Evolutionary conservation across 2,797 vertebrate species (phyloP).

Genomic region (Numenius phaeopus): DNA sequence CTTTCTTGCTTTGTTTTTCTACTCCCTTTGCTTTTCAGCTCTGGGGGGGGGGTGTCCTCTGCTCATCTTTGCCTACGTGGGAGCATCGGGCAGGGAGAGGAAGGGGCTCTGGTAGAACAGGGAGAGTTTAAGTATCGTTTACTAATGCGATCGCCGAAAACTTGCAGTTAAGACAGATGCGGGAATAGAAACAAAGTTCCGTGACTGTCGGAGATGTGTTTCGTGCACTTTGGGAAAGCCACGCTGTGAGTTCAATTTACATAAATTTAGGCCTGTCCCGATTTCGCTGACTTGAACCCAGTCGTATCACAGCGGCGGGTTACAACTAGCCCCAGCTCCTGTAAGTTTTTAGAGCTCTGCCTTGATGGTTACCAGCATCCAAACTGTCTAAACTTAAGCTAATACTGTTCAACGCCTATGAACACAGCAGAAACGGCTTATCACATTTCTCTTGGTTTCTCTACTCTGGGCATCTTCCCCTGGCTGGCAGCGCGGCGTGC

Average conservation of each 20-base stretch:
- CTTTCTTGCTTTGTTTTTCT: slow-evolving; percentile 60
- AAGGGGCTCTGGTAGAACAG: not conserved
- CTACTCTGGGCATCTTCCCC: not conserved
- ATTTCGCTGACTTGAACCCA: not conserved
- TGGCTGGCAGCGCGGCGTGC: not conserved
- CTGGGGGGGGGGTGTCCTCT: not conserved
- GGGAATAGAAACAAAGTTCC: not conserved
- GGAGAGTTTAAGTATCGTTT: not conserved
- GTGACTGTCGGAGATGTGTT: not conserved
- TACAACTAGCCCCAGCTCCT: not conserved
- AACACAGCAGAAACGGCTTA: not conserved
- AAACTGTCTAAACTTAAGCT: not conserved
- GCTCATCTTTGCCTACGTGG: not conserved
- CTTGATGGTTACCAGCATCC: not conserved
- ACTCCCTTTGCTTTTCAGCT: not conserved
- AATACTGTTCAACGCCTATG: not conserved
- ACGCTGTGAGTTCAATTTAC: not conserved
- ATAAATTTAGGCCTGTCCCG: not conserved
- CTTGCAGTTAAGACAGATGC: not conserved
- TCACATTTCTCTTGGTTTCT: not conserved
- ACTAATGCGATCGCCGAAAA: not conserved
- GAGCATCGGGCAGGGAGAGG: not conserved
- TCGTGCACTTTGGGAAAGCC: not conserved
- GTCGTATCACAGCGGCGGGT: not conserved
- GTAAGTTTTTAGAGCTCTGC: not conserved